These are phyloP conservation scores for Dendronephthya gigantea DNA, from an alignment of 64 coral and sea anemone genomes.

Conservation along the genomic window DNA sequence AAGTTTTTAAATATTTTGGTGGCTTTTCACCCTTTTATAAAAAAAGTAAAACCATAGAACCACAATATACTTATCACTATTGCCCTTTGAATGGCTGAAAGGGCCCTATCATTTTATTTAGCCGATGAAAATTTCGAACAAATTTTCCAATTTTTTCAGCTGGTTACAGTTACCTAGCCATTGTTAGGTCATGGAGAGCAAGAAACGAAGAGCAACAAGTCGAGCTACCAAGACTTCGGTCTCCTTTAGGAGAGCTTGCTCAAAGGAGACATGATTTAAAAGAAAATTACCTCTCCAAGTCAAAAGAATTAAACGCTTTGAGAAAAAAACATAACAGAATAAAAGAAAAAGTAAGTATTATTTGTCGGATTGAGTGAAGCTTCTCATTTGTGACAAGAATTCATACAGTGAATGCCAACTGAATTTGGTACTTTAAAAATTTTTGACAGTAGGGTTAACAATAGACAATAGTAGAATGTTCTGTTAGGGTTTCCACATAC, in stretches of 20 bases:
- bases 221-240: background rate
- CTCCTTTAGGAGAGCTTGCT: slow-evolving; percentile 12
- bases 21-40: background rate
- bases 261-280: background rate
- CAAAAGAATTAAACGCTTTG: background rate
- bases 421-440: too few species aligned
- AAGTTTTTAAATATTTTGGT: background rate
- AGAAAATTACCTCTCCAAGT: background rate
- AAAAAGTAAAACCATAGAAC: slow-evolving; percentile 12
- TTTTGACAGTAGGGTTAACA: too few species aligned
- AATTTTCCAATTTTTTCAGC: background rate
- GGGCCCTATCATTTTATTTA: background rate
- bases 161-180: background rate
- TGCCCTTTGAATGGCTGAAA: background rate
- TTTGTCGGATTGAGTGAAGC: background rate
- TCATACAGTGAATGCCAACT: background rate
- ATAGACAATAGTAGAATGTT: too few species aligned
- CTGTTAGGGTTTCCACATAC: too few species aligned
- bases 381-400: background rate
- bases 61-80: background rate
- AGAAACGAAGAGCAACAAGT: background rate
- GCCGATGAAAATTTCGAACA: background rate
- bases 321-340: background rate
- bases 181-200: background rate
- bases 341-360: slow-evolving; percentile 17